A percentile compares a stretch with the other conserved stretches of the same genome.
Evolutionary conservation across 2,888 invertebrate genomes (phyloP).

Genomic region (Hemaris fuciformis): DNA sequence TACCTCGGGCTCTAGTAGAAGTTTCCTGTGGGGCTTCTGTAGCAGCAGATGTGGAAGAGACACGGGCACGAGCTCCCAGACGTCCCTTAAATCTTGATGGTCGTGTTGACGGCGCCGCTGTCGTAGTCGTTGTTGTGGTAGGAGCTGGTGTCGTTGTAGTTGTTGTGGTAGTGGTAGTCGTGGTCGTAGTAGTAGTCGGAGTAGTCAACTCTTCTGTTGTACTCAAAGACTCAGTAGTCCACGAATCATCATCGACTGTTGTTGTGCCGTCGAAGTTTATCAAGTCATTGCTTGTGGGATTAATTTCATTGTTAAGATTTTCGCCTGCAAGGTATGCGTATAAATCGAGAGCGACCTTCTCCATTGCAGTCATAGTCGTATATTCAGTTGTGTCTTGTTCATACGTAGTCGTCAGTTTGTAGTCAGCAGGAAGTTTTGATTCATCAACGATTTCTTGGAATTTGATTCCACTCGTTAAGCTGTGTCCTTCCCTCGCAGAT

Average conservation of each 20-base stretch:
- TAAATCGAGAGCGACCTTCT: constrained; percentile 90
- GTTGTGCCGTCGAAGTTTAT: constrained; percentile 62
- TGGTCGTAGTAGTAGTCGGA: constrained; percentile 79
- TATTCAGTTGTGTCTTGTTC: constrained; percentile 82
- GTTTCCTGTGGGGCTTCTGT: constrained; percentile 72
- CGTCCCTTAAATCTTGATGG: constrained; percentile 72
- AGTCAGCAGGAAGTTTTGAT: constrained; percentile 66
- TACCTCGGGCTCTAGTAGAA: constrained; percentile 76
- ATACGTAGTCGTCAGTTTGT: constrained; percentile 64
- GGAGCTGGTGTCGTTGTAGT: constrained; percentile 76
- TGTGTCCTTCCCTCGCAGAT: constrained; percentile 62
- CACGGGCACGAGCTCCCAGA: constrained; percentile 65
- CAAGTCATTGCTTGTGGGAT: constrained; percentile 56
- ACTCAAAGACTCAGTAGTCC: constrained; percentile 71
- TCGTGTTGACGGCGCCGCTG: constrained; percentile 62
- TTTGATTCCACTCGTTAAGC: constrained; percentile 59
- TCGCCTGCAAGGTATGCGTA: constrained; percentile 89
- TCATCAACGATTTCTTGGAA: constrained; percentile 71
- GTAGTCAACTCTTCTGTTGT: constrained; percentile 78
- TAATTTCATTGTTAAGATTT: constrained; percentile 82
- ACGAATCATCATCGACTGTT: constrained; percentile 57
- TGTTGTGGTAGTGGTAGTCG: constrained; percentile 81
- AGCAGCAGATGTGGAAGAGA: constrained; percentile 64
- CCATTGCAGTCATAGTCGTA: constrained; percentile 86
- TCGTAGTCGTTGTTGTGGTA: constrained; percentile 72